Base-by-base conservation (phyloP, 2,888 invertebrate genomes). In the Argyresthia goedartella region DNA sequence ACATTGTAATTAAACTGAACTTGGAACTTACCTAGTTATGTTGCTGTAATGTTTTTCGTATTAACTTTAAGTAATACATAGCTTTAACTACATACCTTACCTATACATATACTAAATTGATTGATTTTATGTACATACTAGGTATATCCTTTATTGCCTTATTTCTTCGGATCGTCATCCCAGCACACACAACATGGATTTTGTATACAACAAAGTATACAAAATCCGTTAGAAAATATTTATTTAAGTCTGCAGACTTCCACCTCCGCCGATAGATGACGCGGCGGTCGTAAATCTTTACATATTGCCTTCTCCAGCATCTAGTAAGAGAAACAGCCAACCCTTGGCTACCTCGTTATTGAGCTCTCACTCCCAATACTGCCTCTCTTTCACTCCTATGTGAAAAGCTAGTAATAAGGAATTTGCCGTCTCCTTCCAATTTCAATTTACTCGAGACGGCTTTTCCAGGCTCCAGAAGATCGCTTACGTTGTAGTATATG, bases 321-420 rank as follows among this genome's bases (percentile, higher is more conserved):
- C 69, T 73, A 69, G 76, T 74, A 76, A 80, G 80, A 84, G 84
- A 82, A 86, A 86, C 84, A 81, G 76, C 82, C 82, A 81, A 85
- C 85, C 82, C 85, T 87, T 86, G 85, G 84, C 72, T 72, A 73
- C 71, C 86, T 87, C 87, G 87, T 87, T 87, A 87, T 87, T 87
- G 81, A 82, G 76, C 86, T 86, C 87, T 87, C 85, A 87, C 86
- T 77, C 81, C 76, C 66, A 71, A 61, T 63, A 53, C 56, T 57
- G 60, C 64, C 59, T 80, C 80, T 64, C 62, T 69, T 61, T 82
- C 73, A 34, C 58, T 56, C 79, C 9, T 54, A 53, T 45, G 49
- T 52, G 59, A 52, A 60, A 63, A 56, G 52, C 53, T 56, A 55
- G 58, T 57, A 57, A 56, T 58, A 58, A 56, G 49, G 56, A 57